Evolutionary conservation across 2,113 vertebrate species (phyloP), one percentile per base, ranked within the genome.

Genomic region (Asarcornis scutulata): DNA sequence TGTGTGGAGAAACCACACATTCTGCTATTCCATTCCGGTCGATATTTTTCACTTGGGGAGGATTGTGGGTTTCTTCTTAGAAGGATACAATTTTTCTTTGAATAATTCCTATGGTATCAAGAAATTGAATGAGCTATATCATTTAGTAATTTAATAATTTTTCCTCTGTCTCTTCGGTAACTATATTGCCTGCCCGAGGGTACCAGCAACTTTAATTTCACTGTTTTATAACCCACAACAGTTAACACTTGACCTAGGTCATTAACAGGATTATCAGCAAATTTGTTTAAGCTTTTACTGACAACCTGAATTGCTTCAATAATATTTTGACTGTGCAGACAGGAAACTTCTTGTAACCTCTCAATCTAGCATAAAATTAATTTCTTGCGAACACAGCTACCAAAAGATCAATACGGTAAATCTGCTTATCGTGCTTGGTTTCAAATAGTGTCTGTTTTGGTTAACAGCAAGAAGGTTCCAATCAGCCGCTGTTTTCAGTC

Each of bases 221-320:
- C 97, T 98, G 96, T 95, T 98, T 98, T 97, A 98, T 98, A 98
- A 98, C 97, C 97, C 97, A 96, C 97, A 98, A 98, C 97, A 98
- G 98, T 98, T 98, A 98, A 98, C 98, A 98, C 98, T 98, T 98
- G 98, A 98, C 98, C 98, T 96, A 94, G 97, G 98, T 98, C 98
- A 98, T 98, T 98, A 98, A 98, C 98, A 98, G 98, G 98, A 98
- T 98, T 98, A 98, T 98, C 97, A 98, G 97, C 97, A 98, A 98
- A 98, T 98, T 98, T 98, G 98, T 98, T 98, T 98, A 98, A 98
- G 98, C 97, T 98, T 98, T 98, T 98, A 98, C 98, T 98, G 98
- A 98, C 98, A 98, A 98, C 97, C 96, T 97, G 95, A 98, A 98
- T 98, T 98, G 98, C 97, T 98, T 98, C 26, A 96, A 98, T 98